Evolutionary conservation across 2,113 vertebrate genomes (phyloP), one percentile per base, ranked within the genome.

Genomic region (Callaeas wilsoni): DNA sequence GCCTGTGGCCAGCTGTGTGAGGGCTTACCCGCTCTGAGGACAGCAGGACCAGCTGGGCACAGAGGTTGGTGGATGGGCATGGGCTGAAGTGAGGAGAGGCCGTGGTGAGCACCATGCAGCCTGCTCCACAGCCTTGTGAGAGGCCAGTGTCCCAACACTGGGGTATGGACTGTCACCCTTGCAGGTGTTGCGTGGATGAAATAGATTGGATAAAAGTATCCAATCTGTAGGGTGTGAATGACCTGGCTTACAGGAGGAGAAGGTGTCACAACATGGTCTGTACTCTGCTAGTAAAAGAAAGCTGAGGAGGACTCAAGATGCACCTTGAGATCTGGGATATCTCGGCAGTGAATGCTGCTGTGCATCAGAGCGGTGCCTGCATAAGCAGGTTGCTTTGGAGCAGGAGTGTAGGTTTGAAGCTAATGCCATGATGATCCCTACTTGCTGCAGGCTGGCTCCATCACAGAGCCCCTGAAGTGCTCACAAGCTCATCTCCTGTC

Each of bases 341-440:
- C 33, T 49, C 35, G 64, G 33, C 39, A 42, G 42, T 12, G 60
- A 59, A 30, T 37, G 18, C 27, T 56, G 18, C 21, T 41, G 57
- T 30, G 37, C 39, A 30, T 42, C 9, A 21, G 32, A 9, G 13
- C 3, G 1, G 55, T 0, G 2, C 37, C 77, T 78, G 39, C 33
- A 13, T 4, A 29, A 73, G 39, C 27, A 75, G 47, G 33, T 17
- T 63, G 47, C 65, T 68, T 52, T 87, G 44, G 42, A 59, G 47
- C 65, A 84, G 64, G 6, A 7, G 39, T 6, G 47, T 62, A 83
- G 47, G 39, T 63, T 67, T 46, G 47, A 68, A 64, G 27, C 21
- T 52, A 13, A 79, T 39, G 25, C 19, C 0, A 0, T 13, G 50
- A 10, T 64, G 52, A 41, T 7, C 21, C 32, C 21, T 23, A 2